Base-by-base conservation (phyloP, 2,888 invertebrate species). In the Candidula unifasciata region DNA sequence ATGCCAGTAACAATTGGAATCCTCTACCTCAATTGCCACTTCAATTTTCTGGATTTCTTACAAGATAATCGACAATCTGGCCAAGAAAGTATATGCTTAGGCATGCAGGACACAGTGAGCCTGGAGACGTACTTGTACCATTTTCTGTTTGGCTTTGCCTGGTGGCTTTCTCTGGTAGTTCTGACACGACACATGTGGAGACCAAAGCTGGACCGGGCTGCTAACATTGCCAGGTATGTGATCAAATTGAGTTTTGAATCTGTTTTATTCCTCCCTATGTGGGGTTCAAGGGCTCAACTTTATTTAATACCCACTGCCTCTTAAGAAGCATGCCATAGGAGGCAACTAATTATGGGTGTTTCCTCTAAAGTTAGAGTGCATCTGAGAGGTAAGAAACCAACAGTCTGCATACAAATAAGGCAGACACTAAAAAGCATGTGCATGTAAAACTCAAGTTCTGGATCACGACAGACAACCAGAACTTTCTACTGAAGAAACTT, bases 171-270 rank as follows among this genome's bases (percentile, higher is more conserved):
- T 0, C 79, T 92, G 24, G 87, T 92, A 30, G 90, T 92, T 90
- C 88, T 93, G 10, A 89, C 90, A 30, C 84, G 91, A 77, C 91
- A 93, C 84, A 89, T 93, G 18, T 93, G 91, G 90, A 87, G 83
- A 80, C 90, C 92, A 21, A 87, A 89, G 44, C 87, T 88, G 13
- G 91, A 92, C 86, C 87, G 92, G 79, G 87, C 92, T 21, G 91
- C 92, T 8, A 91, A 90, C 81, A 89, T 89, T n/a, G 91, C 91
- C 86, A 88, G 89, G 90, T 90, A 86, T 86, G 44, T 57, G 0
- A 24, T 73, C 1, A 24, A 35, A 3, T 68, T 33, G 30, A 18
- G 13, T 33, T 35, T 16, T 16, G 18, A 33, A 16, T 6, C 66
- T 27, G 66, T 68, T 68, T n/a, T n/a, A n/a, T n/a, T n/a, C n/a